Base-by-base conservation (phyloP, 1,140 invertebrate genomes). In the Drepana arcuata region DNA sequence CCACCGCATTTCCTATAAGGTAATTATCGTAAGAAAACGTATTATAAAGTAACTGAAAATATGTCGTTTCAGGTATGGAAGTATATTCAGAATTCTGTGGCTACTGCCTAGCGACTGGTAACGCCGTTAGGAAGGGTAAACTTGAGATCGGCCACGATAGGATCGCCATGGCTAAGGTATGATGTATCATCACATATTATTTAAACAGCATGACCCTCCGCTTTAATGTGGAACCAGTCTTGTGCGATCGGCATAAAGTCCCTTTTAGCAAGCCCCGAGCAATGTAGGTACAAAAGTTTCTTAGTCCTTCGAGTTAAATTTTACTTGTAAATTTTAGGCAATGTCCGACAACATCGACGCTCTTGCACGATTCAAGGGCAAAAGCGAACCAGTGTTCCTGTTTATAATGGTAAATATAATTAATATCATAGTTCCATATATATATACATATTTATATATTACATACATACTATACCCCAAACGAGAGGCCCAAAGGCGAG, bases 11-110 rank as follows among this genome's bases (percentile, higher is more conserved):
- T n/a, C n/a, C n/a, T n/a, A n/a, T n/a, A n/a, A n/a, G n/a, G n/a
- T n/a, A n/a, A n/a, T n/a, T n/a, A n/a, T n/a, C n/a, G n/a, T n/a
- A n/a, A n/a, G n/a, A n/a, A n/a, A n/a, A n/a, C n/a, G n/a, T n/a
- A n/a, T n/a, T n/a, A n/a, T n/a, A n/a, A n/a, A n/a, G n/a, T n/a
- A n/a, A n/a, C n/a, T n/a, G n/a, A n/a, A n/a, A n/a, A n/a, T n/a
- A n/a, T n/a, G n/a, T n/a, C n/a, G n/a, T 31, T 31, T 4, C 28
- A 82, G 78, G 78, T 59, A 54, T 82, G 68, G 78, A 82, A 45
- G 71, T 82, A 7, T 82, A 75, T 34, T 78, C 73, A 0, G 78
- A 78, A 0, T 82, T 77, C 29, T 82, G 78, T 35, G 78, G 78
- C 0, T 35, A 51, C 15, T 78, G 74, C 21, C 29, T 72, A 1